Evolutionary conservation across 2,113 vertebrate genomes (phyloP).

Genomic region (Catharus minimus): DNA sequence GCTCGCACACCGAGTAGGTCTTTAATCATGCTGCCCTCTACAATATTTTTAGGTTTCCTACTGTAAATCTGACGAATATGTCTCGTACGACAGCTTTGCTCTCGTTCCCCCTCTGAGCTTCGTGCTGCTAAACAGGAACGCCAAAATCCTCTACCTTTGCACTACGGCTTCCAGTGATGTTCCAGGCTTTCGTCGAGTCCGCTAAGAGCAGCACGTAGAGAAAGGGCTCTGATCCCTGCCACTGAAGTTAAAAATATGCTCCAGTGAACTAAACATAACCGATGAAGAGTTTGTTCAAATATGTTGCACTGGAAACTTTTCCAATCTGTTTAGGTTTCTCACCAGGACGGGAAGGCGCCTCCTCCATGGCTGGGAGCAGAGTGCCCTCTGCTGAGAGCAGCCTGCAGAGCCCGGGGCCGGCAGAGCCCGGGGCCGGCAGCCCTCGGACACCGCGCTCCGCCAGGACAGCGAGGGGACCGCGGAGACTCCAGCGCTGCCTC

Average conservation of each 20-base stretch:
- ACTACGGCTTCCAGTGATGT: neutral
- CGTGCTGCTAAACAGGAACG: neutral
- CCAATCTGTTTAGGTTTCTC: conserved; percentile 33
- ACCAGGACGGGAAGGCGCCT: neutral
- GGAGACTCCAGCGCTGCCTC: rapidly evolving
- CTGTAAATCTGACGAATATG: neutral
- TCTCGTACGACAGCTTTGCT: neutral
- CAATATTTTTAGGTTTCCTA: conserved; percentile 49
- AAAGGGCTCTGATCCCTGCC: conserved; percentile 12
- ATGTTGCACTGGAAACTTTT: conserved; percentile 59
- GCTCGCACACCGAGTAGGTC: neutral
- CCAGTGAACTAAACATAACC: conserved; percentile 56
- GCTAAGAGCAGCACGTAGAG: neutral
- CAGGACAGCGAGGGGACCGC: rapidly evolving
- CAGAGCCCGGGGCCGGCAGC: neutral
- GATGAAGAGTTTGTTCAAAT: conserved; percentile 47
- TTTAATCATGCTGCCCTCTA: conserved; percentile 23
- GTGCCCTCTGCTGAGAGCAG: conserved; percentile 37
- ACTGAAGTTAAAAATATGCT: conserved; percentile 48
- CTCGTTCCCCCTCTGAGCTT: neutral
- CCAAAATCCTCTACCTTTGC: neutral
- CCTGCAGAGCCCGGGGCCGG: neutral
- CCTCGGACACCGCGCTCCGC: too few species aligned
- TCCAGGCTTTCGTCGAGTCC: neutral
- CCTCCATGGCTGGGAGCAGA: conserved; percentile 26